Evolutionary conservation across 1,140 invertebrate species (phyloP).

Genomic region (Sinonovacula constricta): DNA sequence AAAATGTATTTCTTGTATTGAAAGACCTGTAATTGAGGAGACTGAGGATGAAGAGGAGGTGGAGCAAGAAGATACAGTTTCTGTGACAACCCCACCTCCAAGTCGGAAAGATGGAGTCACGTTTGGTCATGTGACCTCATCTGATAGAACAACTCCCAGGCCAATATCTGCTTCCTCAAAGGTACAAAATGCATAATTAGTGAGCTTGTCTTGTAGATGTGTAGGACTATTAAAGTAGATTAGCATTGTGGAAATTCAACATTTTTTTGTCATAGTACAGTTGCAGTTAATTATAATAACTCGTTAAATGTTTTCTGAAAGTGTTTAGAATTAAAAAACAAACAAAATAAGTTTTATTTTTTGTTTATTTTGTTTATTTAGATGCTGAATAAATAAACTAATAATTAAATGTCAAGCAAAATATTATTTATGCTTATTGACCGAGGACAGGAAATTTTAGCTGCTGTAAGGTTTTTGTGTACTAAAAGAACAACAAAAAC

Average conservation of each 20-base stretch:
- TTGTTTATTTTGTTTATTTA: too few species aligned
- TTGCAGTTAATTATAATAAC: neutral
- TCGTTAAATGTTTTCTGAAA: neutral
- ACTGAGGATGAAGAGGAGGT: constrained; percentile 10
- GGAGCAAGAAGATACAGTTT: neutral
- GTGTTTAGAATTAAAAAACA: neutral
- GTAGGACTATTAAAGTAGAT: neutral
- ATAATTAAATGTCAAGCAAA: too few species aligned
- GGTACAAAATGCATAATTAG: neutral
- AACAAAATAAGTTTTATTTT: too few species aligned
- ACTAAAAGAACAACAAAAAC: too few species aligned
- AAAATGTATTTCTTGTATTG: constrained; percentile 6
- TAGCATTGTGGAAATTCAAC: neutral
- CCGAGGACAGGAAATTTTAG: neutral
- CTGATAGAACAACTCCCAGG: constrained; percentile 1
- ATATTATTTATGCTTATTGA: too few species aligned
- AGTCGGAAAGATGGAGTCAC: neutral
- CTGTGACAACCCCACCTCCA: neutral
- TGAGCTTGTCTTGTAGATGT: neutral
- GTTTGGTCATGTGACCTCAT: constrained; percentile 14
- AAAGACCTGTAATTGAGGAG: neutral
- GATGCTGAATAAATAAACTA: too few species aligned
- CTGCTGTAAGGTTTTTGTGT: neutral
- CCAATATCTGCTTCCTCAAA: constrained; percentile 17
- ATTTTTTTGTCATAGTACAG: neutral